A percentile compares a stretch with the other conserved stretches of the same genome.
phyloP scores from a whole-genome alignment of 2,113 vertebrate genomes.

The Corythoichthys haematopterus region DNA sequence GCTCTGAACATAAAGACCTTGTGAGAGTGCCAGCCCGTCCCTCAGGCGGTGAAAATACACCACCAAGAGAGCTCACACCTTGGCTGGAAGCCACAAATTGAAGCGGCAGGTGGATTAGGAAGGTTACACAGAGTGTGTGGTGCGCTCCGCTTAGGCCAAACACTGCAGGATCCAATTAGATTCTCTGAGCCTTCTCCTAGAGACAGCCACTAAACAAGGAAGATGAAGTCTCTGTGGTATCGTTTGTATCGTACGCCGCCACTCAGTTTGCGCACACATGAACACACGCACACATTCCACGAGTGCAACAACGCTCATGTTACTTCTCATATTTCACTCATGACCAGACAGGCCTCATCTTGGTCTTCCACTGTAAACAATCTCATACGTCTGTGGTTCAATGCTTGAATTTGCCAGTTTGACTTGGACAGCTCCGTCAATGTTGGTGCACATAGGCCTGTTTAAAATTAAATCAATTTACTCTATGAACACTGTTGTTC shows the following conservation, averaged over 20 bases:
- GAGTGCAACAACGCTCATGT: conserved; percentile 39
- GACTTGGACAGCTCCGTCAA: neutral
- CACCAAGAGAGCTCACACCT: conserved; percentile 33
- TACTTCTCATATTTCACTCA: conserved; percentile 44
- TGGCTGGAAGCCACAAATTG: conserved; percentile 26
- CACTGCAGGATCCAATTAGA: conserved; percentile 34
- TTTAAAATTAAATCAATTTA: neutral
- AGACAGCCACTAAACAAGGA: conserved; percentile 21
- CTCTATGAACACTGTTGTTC: neutral
- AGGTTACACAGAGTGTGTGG: conserved; percentile 34
- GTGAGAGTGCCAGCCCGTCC: conserved; percentile 10
- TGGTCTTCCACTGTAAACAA: conserved; percentile 12
- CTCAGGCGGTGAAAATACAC: neutral
- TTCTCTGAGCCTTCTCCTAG: conserved; percentile 10
- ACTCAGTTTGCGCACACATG: conserved; percentile 1
- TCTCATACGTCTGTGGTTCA: neutral
- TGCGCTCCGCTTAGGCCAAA: conserved; percentile 41
- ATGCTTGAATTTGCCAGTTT: neutral
- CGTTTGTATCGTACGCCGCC: conserved; percentile 33
- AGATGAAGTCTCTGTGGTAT: conserved; percentile 39
- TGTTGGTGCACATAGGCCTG: neutral
- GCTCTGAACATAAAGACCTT: conserved; percentile 13
- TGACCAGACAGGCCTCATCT: conserved; percentile 32
- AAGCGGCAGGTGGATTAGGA: conserved; percentile 55
- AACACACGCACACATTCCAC: conserved; percentile 24